Percentiles rank a stretch among this genome's conserved stretches.
phyloP scores from a whole-genome alignment of 2,797 vertebrate genomes.

The Acestrorhynchus altus region DNA sequence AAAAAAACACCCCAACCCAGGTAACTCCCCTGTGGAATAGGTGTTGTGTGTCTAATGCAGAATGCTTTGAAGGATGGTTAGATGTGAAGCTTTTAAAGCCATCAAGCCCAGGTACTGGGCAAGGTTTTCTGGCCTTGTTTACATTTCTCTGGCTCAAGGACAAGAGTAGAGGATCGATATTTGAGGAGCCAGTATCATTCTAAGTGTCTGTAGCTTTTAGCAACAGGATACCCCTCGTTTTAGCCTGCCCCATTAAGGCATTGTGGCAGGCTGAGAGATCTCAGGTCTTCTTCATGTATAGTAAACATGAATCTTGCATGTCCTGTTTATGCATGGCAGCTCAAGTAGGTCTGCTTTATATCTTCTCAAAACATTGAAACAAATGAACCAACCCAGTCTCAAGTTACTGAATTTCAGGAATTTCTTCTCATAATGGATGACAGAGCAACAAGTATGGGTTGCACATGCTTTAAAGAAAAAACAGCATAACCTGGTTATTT shows the following conservation, averaged over 20 bases:
- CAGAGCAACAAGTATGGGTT: neutral
- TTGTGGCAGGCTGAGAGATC: constrained; percentile 61
- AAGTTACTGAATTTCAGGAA: neutral
- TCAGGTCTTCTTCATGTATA: neutral
- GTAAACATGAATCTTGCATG: constrained; percentile 19
- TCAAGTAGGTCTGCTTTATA: neutral
- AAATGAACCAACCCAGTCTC: neutral
- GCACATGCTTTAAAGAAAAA: neutral
- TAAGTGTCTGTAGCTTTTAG: constrained; percentile 70
- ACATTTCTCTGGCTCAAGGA: constrained; percentile 57
- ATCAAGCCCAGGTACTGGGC: constrained; percentile 33
- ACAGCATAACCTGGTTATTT: neutral
- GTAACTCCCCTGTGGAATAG: constrained; percentile 6
- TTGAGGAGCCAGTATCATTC: constrained; percentile 51
- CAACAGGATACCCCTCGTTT: constrained; percentile 69
- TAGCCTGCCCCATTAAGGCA: constrained; percentile 62
- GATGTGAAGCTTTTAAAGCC: constrained; percentile 37
- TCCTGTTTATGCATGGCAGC: neutral
- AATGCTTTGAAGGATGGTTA: constrained; percentile 20
- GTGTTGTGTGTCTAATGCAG: constrained; percentile 15
- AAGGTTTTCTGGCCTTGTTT: constrained; percentile 63
- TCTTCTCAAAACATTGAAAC: neutral
- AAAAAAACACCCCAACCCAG: constrained; percentile 5
- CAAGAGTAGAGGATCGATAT: constrained; percentile 65
- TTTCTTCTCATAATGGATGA: neutral